Evolutionary conservation across 2,888 invertebrate genomes (phyloP), one percentile per base, ranked within the genome.

Genomic region (Amphipyra berbera): DNA sequence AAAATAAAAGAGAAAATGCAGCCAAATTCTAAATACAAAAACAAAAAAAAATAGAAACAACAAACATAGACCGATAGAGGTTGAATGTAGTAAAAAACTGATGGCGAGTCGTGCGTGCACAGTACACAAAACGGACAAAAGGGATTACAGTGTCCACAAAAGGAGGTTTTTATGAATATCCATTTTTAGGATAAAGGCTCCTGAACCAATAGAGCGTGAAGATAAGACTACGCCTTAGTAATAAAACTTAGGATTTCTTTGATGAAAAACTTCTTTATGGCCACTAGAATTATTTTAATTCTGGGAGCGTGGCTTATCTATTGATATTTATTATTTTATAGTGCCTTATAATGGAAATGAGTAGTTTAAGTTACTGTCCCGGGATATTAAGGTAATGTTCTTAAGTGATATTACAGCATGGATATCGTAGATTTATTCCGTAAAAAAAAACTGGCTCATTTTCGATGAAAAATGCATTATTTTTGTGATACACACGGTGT

Each of bases 131-230:
- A 44, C 13, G 33, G 58, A 59, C 61, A 63, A 73, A 77, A 73
- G 65, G 64, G 73, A 62, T 73, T 71, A 68, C 55, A 56, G 15
- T 49, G 69, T 65, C 61, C 71, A 61, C 70, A 75, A 78, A 79
- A 73, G 56, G 53, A 62, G 52, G 61, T 71, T 55, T 79, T 68
- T 75, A 70, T 68, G 64, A 68, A 79, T 69, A 74, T 63, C 66
- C 63, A 66, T 73, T 77, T 67, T 61, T 37, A 38, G 55, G 14
- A 64, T 78, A 72, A 73, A 73, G 61, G 55, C 68, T 64, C 57
- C 77, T 78, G 72, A 75, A 72, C 74, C 80, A 84, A 84, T 83
- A 82, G 78, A 74, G 69, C 57, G 71, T 76, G 65, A 73, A 80
- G 83, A 85, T 82, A 79, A 79, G 71, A 56, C 42, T 58, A 45